A percentile compares a stretch with the other conserved stretches of the same genome.
Conservation (phyloP, 2,888 invertebrate genomes). For the Ligdia adustata region DNA sequence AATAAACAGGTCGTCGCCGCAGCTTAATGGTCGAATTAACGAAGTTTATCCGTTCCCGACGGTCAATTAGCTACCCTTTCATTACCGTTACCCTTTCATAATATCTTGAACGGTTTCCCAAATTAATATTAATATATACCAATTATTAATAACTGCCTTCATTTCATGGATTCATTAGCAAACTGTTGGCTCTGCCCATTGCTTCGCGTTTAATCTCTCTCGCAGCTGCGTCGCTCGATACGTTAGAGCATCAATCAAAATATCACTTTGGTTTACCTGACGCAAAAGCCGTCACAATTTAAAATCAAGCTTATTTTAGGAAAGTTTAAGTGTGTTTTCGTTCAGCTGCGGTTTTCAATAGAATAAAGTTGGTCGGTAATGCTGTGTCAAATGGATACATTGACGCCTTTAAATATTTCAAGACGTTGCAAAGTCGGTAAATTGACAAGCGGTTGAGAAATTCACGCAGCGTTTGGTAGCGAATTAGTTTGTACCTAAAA, state of each 20-base stretch:
- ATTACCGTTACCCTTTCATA: conserved; percentile 14
- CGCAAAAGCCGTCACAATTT: too few relatives aligned
- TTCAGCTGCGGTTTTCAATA: background rate
- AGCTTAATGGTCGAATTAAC: conserved; percentile 5
- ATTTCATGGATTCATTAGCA: conserved; percentile 1
- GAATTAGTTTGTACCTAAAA: too few relatives aligned
- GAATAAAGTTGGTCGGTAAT: background rate
- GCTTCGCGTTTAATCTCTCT: conserved; percentile 2
- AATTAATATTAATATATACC: conserved; percentile 15
- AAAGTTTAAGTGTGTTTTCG: background rate
- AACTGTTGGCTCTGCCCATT: background rate
- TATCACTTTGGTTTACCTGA: background rate
- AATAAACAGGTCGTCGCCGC: background rate
- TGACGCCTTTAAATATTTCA: conserved; percentile 1
- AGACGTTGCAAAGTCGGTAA: background rate
- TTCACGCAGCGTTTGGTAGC: too few relatives aligned
- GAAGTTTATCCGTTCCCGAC: conserved; percentile 8
- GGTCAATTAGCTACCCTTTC: conserved; percentile 16
- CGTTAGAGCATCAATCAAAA: conserved; percentile 13
- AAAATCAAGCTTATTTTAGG: background rate
- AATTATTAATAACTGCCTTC: conserved; percentile 2
- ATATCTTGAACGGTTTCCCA: conserved; percentile 7
- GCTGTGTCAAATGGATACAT: conserved; percentile 2
- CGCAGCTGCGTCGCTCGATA: conserved; percentile 9
- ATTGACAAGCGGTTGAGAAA: too few relatives aligned